Evolutionary conservation across 2,888 invertebrate genomes (phyloP).

Genomic region (Chorisops tibialis): DNA sequence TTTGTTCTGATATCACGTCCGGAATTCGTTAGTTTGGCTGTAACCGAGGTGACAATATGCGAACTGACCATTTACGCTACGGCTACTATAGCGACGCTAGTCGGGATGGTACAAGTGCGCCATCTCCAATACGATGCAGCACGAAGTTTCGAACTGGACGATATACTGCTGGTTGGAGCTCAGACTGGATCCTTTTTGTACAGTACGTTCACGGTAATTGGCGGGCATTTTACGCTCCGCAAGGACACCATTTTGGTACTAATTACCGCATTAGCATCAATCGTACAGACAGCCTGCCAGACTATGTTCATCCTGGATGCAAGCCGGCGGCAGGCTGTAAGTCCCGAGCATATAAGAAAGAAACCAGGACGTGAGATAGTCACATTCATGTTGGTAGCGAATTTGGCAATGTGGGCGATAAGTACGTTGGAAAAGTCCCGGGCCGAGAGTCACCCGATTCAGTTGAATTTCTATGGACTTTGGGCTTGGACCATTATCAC

Average conservation of each 20-base stretch:
- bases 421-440: conserved; percentile 88
- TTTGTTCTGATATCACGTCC: conserved; percentile 81
- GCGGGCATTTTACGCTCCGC: conserved; percentile 82
- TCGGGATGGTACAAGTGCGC: conserved; percentile 85
- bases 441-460: conserved; percentile 88
- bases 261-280: conserved; percentile 77
- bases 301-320: conserved; percentile 90
- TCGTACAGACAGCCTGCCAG: conserved; percentile 85
- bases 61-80: conserved; percentile 83
- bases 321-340: conserved; percentile 77
- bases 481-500: conserved; percentile 97
- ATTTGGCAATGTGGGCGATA: conserved; percentile 92
- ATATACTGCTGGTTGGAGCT: conserved; percentile 86
- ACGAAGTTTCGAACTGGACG: conserved; percentile 80
- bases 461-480: conserved; percentile 84
- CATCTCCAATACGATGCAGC: conserved; percentile 80
- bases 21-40: conserved; percentile 76
- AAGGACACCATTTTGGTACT: conserved; percentile 78
- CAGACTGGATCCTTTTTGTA: conserved; percentile 94
- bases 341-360: conserved; percentile 73
- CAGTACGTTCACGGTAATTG: conserved; percentile 89
- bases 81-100: conserved; percentile 78
- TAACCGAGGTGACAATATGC: conserved; percentile 85
- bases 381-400: conserved; percentile 85
- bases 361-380: conserved; percentile 93